A percentile compares a stretch with the other conserved stretches of the same genome.
phyloP scores from a whole-genome alignment of 2,888 invertebrate species.

The Acrobasis consociella region DNA sequence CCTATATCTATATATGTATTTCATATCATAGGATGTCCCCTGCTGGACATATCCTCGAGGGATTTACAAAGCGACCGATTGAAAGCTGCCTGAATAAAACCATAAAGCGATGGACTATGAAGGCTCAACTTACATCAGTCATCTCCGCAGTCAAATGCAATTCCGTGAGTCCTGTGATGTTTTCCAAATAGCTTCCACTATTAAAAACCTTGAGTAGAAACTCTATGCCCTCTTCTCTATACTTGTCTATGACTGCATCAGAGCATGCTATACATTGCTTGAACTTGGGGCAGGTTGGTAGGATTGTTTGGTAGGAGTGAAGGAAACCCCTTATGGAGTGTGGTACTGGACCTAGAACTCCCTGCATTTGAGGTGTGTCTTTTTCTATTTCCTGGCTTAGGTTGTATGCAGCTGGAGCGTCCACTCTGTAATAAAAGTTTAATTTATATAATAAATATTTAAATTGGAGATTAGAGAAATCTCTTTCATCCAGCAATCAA shows the following conservation, averaged over 20 bases:
- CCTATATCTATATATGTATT: too few species aligned
- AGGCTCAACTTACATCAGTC: conserved; percentile 73
- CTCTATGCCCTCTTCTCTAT: conserved; percentile 81
- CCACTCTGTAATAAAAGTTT: conserved; percentile 63
- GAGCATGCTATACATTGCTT: conserved; percentile 97
- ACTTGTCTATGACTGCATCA: conserved; percentile 62
- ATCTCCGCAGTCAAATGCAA: conserved; percentile 84
- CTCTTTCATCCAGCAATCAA: too few species aligned
- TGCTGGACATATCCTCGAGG: too few species aligned
- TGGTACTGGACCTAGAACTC: conserved; percentile 92
- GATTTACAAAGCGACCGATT: too few species aligned
- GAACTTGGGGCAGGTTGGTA: conserved; percentile 94
- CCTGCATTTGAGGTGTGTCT: conserved; percentile 67
- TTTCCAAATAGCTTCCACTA: conserved; percentile 91
- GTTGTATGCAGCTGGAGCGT: conserved; percentile 86
- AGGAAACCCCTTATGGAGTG: conserved; percentile 97
- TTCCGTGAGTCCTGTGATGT: conserved; percentile 90
- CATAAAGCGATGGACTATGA: too few species aligned
- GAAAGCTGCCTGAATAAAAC: too few species aligned
- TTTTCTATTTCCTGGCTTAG: conserved; percentile 55
- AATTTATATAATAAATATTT: too few species aligned
- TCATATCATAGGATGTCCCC: too few species aligned
- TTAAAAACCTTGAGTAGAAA: conserved; percentile 92
- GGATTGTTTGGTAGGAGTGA: conserved; percentile 89
- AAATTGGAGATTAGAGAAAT: too few species aligned